Evolutionary conservation across 2,888 invertebrate species (phyloP), one percentile per base, ranked within the genome.

Genomic region (Bellardia pandia): DNA sequence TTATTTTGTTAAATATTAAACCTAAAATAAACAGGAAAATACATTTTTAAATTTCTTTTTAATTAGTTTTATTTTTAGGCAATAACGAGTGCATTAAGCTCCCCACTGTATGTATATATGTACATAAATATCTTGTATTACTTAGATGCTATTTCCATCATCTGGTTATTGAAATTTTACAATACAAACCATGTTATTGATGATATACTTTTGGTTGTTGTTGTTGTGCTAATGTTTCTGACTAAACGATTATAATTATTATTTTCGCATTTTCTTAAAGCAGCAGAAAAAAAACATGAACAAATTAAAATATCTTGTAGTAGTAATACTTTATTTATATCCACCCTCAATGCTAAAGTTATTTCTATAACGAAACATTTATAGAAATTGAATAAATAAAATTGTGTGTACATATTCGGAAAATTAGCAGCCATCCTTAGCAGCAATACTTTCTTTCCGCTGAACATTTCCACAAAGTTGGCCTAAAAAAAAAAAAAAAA

Each of bases 261-360:
- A 78, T 79, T 69, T 79, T 79, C 23, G 69, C 30, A 79, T 51
- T 79, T 79, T 71, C 60, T 48, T 13, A 78, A 58, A 48, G 33
- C 8, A 56, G 9, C 7, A 51, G 8, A 76, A 56, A 53, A 56
- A 42, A 13, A 45, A 33, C 13, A 45, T 45, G n/a, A 53, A 76
- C 45, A 40, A 2, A 77, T 56, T 33, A 53, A 81, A 16, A 75
- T 72, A 45, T 58, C 33, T 66, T 81, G 56, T 11, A n/a, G 71
- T 80, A 87, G 56, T 11, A 16, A 64, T 80, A 87, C 76, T 88
- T 86, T 88, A 88, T 88, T 88, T 88, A 77, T 88, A 88, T 86
- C 86, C 88, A 84, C 88, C 86, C 88, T 86, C 88, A 85, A 84
- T 86, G 83, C 74, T 84, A 69, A 80, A 85, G 81, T 85, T 85